Evolutionary conservation across 2,888 invertebrate genomes (phyloP), one percentile per base, ranked within the genome.

Genomic region (Protonemura montana): DNA sequence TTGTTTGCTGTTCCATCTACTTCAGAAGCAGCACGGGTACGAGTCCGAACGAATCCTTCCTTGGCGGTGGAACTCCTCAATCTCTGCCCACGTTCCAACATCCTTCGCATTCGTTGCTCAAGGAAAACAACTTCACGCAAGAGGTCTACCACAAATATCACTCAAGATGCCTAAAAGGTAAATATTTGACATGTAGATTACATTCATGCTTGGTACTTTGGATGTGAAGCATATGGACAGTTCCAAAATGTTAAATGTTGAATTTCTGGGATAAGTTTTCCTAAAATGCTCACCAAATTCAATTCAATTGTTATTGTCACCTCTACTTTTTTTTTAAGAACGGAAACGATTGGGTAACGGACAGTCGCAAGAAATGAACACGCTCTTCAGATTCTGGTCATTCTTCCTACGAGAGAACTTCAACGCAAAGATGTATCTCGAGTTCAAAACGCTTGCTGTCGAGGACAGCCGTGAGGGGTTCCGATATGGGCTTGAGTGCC

Each of bases 321-420:
- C 13, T 21, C 59, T 10, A 84, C 21, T 59, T 85, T n/a, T n/a
- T 93, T n/a, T n/a, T 91, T 89, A 93, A 96, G 99, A 99, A 91
- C 96, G 99, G 89, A 97, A 97, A 92, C 95, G 96, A 90, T 93
- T 97, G 86, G 99, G 99, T 87, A 96, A 96, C 89, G 99, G 99
- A 0, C 97, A 97, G 90, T 98, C 98, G 6, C 98, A 98, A 90
- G 99, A 99, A 92, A 99, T 99, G 99, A 99, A 99, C 92, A 99
- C 99, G 0, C 93, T 99, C 85, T 99, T 98, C 94, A 94, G 99
- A 88, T 99, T 99, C 93, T 99, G 99, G 99, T 99, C 99, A 41
- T 99, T 99, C 94, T 99, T 99, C 94, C 93, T 99, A 88, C 93
- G 99, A 87, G 99, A 99, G 91, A 98, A 99, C 91, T 99, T 98